Percentiles rank a stretch among this genome's conserved stretches.
Evolutionary conservation across 1,140 invertebrate genomes (phyloP).

Genomic region (Globodera ellingtonae): DNA sequence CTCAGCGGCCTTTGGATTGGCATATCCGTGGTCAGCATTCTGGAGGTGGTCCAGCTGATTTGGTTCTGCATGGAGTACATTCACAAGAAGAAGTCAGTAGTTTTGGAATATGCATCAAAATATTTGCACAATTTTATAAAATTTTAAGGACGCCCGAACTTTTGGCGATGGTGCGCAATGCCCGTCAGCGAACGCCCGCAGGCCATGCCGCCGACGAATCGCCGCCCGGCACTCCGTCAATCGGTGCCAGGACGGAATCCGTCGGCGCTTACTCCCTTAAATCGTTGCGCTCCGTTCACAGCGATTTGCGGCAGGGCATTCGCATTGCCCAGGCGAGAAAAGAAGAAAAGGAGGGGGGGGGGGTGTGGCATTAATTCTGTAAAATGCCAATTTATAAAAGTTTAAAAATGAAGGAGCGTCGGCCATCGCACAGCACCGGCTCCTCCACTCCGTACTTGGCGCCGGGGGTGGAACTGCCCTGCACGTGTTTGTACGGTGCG

Average conservation of each 20-base stretch:
- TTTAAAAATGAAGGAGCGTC: not conserved
- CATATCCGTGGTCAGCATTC: constrained; percentile 60
- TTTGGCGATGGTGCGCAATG: not conserved
- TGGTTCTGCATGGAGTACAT: constrained; percentile 32
- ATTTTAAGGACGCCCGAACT: not conserved
- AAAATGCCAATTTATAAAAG: not conserved
- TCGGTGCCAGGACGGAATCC: not conserved
- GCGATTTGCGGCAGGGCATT: constrained; percentile 8
- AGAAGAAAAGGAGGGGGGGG: no score
- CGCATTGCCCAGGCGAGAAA: not conserved
- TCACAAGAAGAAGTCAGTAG: constrained; percentile 23
- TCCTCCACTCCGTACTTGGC: constrained; percentile 48
- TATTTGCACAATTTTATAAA: not conserved
- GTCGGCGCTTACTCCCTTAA: constrained; percentile 24
- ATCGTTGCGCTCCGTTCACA: constrained; percentile 5
- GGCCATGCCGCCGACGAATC: constrained; percentile 10
- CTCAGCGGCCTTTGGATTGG: constrained; percentile 63
- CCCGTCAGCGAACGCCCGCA: not conserved
- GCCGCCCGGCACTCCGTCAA: not conserved
- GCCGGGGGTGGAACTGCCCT: constrained; percentile 59
- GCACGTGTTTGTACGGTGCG: constrained; percentile 58
- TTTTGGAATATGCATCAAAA: not conserved
- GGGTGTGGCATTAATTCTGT: no score
- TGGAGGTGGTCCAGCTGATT: constrained; percentile 56
- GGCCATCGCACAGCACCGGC: constrained; percentile 6